Conservation (phyloP, 2,797 vertebrate genomes). For the Malurus splendens region DNA sequence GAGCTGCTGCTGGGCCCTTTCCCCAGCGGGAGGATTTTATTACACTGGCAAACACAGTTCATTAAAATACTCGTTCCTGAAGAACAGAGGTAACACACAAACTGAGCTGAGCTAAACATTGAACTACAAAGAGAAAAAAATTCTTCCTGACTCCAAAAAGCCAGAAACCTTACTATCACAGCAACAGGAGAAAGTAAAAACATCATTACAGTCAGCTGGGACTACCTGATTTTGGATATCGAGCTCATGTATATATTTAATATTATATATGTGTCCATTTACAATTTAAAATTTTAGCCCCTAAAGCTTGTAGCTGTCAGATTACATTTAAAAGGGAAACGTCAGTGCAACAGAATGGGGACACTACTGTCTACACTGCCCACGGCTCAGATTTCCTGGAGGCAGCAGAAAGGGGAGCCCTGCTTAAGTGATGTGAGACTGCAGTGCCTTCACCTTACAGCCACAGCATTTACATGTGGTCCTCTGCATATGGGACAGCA, state of each 20-base stretch:
- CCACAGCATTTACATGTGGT: accelerated
- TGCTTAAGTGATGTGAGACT: neutral
- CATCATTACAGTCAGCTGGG: neutral
- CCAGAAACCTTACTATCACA: neutral
- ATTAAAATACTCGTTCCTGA: slow-evolving; percentile 6
- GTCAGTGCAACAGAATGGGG: neutral
- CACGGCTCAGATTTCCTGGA: neutral
- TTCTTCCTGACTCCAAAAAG: neutral
- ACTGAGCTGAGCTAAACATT: neutral
- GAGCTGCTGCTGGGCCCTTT: neutral
- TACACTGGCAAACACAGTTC: neutral
- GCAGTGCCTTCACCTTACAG: neutral
- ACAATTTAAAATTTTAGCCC: neutral
- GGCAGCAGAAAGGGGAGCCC: neutral
- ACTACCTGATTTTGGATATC: neutral
- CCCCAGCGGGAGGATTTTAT: neutral
- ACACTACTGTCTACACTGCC: neutral
- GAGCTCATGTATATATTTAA: neutral
- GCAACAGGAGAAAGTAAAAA: neutral
- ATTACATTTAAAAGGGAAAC: neutral
- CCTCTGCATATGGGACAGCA: neutral
- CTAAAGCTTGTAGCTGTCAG: neutral
- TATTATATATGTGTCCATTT: neutral
- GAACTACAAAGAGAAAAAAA: neutral
- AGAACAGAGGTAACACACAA: neutral